Base-by-base conservation (phyloP, 2,797 vertebrate genomes). In the Manis javanica region DNA sequence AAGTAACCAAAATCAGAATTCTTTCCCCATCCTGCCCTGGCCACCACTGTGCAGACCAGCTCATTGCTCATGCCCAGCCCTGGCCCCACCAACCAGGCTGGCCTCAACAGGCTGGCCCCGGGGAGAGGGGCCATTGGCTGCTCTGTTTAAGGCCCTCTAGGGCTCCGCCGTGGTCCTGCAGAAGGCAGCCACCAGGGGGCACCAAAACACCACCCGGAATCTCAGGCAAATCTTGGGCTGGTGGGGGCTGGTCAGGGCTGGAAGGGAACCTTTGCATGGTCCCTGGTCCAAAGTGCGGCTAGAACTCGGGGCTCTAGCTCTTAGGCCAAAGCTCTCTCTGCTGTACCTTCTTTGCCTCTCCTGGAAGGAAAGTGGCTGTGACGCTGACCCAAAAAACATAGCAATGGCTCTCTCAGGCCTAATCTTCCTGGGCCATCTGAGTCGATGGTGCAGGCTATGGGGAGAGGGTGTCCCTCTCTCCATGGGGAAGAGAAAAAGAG, bases 131-230 rank as follows among this genome's bases (percentile, higher is more conserved):
- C 39, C 37, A 77, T n/a, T 0, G 3, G 57, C 11, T 0, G 3
- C 55, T 84, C 37, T 29, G 13, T 24, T 55, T 53, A 26, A 83
- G 55, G n/a, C 1, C 5, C n/a, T n/a, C 26, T 0, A 2, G 29
- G 53, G 59, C 37, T 53, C 18, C 26, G 10, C 15, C 18, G 21
- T 23, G 63, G 53, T 24, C 69, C 24, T 37, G 24, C 2, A 29
- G 0, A 2, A 74, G 16, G 49, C 1, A 57, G 85, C 79, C 96
- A 53, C 78, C 75, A 97, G 97, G 79, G 91, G 97, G 96, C 83
- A 14, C 88, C 96, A 94, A 59, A 86, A 82, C 57, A 69, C 92
- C 49, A 66, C 42, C 2, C 0, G 26, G 84, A 86, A 15, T 42
- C 61, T 72, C n/a, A 10, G 15, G 34, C 31, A 19, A 49, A 55